Conservation (phyloP, 1,140 invertebrate genomes). For the Macrobrachium nipponense region DNA sequence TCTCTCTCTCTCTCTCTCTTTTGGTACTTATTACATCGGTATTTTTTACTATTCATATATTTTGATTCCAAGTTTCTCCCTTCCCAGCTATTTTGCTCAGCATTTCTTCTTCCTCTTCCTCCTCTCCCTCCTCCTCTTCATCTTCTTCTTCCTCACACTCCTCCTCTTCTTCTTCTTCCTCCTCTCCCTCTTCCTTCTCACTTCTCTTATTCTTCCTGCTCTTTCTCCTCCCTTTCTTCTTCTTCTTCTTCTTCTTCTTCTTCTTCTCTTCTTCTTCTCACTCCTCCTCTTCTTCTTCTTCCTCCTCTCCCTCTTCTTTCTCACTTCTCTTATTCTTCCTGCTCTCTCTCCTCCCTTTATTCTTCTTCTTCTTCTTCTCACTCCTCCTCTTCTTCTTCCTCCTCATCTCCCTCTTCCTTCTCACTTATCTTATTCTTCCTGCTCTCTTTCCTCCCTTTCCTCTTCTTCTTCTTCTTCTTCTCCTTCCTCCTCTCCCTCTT, state of each 20-base stretch:
- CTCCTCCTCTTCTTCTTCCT: neutral
- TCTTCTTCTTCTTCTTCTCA: too few relatives aligned
- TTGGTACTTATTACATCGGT: too few relatives aligned
- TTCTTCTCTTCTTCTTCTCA: neutral
- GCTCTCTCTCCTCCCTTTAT: constrained; percentile 1
- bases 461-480: neutral
- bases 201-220: neutral
- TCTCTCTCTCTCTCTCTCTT: too few relatives aligned
- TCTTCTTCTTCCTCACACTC: too few relatives aligned
- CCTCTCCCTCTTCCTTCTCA: neutral
- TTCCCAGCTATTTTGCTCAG: too few relatives aligned
- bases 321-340: neutral
- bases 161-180: neutral
- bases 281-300: neutral
- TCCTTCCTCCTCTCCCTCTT: neutral
- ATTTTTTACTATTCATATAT: too few relatives aligned
- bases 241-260: neutral
- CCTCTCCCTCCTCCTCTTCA: neutral
- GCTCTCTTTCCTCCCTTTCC: neutral
- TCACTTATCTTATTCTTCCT: neutral
- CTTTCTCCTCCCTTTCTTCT: neutral
- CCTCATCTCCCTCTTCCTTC: neutral
- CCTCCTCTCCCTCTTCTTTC: neutral
- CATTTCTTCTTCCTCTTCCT: neutral
- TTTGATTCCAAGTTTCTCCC: too few relatives aligned